Evolutionary conservation across 1,140 invertebrate species (phyloP).

Genomic region (Cardiocondyla obscurior): DNA sequence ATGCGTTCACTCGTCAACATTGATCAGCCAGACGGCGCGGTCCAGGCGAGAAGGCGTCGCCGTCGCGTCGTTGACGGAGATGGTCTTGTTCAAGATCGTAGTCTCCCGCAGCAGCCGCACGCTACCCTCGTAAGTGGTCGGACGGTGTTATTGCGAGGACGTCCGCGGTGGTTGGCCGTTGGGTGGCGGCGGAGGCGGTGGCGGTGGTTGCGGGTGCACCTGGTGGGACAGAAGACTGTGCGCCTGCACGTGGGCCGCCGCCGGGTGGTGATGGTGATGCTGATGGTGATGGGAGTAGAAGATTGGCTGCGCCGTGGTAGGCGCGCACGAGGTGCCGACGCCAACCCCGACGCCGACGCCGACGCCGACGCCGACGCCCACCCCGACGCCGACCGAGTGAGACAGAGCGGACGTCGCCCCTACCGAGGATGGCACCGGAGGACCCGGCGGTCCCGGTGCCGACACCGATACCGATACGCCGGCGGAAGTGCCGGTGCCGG

Average conservation of each 20-base stretch:
- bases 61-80: conserved; percentile 13
- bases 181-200: conserved; percentile 79
- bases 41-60: conserved; percentile 35
- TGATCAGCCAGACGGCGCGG: conserved; percentile 56
- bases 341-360: conserved; percentile 74
- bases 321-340: conserved; percentile 77
- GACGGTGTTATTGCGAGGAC: conserved; percentile 80
- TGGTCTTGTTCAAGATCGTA: conserved; percentile 12
- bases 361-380: conserved; percentile 70
- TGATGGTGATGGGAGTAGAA: conserved; percentile 84
- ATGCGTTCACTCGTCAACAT: neutral
- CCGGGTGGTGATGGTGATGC: conserved; percentile 80
- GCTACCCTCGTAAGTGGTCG: conserved; percentile 63
- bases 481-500: conserved; percentile 59
- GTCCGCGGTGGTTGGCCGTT: conserved; percentile 72
- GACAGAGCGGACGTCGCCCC: conserved; percentile 69
- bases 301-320: conserved; percentile 79
- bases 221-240: conserved; percentile 80
- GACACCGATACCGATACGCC: conserved; percentile 72
- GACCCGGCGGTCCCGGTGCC: conserved; percentile 67
- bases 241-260: conserved; percentile 77
- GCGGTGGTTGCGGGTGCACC: conserved; percentile 79
- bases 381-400: conserved; percentile 62
- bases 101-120: conserved; percentile 43
- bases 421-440: conserved; percentile 64